Evolutionary conservation across 2,888 invertebrate genomes (phyloP).

Genomic region (Prosapia bicincta): DNA sequence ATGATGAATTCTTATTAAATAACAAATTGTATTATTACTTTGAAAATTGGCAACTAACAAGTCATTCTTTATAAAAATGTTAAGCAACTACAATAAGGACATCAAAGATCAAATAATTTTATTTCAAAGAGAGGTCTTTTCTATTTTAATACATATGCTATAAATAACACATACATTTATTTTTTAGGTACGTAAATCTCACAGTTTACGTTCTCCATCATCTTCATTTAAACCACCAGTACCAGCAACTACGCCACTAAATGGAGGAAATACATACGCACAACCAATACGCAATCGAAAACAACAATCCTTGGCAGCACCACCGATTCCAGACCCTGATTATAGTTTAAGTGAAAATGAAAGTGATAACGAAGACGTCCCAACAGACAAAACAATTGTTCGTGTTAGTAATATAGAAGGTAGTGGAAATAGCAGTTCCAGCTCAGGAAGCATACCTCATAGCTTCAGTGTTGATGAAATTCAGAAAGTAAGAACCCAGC

Average conservation of each 20-base stretch:
- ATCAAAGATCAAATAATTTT: no score
- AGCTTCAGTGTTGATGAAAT: conserved; percentile 88
- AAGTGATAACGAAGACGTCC: conserved; percentile 54
- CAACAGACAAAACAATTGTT: conserved; percentile 38
- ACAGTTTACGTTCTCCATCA: conserved; percentile 55
- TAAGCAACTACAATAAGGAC: no score
- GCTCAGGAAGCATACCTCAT: conserved; percentile 69
- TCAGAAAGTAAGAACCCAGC: conserved; percentile 77
- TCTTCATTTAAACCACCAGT: conserved; percentile 37
- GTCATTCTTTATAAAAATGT: no score
- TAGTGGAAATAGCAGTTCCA: conserved; percentile 72
- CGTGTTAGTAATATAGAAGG: conserved; percentile 51
- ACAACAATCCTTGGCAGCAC: conserved; percentile 46
- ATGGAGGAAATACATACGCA: conserved; percentile 52
- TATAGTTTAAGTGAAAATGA: conserved; percentile 87
- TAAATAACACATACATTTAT: no score
- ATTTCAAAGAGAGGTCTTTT: no score
- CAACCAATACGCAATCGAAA: conserved; percentile 51
- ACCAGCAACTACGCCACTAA: conserved; percentile 32
- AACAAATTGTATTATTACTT: no score
- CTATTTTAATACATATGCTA: no score
- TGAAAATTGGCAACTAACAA: no score
- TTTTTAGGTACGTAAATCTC: conserved; percentile 57
- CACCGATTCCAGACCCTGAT: conserved; percentile 90
- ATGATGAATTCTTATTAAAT: no score